Percentiles rank a stretch among this genome's conserved stretches.
Conservation (phyloP, 2,797 vertebrate species). For the Huso huso region DNA sequence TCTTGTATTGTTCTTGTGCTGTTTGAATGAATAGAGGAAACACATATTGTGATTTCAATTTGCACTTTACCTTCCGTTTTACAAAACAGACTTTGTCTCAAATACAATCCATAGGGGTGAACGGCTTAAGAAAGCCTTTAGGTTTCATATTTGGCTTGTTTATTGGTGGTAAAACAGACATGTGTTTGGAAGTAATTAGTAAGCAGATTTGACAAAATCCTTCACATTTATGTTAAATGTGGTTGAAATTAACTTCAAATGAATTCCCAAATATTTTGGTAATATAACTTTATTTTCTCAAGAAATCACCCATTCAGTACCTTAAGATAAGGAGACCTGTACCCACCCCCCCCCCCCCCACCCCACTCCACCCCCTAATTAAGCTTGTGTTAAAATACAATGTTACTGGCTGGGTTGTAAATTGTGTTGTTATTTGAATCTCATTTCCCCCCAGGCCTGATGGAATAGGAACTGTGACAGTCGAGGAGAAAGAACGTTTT, state of each 20-base stretch:
- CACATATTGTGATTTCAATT: slow-evolving; percentile 26
- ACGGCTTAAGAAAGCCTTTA: slow-evolving; percentile 10
- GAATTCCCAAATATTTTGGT: no score
- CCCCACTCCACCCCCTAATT: no score
- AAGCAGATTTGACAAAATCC: no score
- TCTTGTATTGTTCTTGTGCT: slow-evolving; percentile 27
- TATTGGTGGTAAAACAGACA: background rate
- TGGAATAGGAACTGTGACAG: slow-evolving; percentile 88
- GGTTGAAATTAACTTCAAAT: no score
- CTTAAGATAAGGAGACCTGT: no score
- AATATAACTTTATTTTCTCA: no score
- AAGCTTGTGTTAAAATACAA: no score
- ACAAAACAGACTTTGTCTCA: slow-evolving; percentile 22
- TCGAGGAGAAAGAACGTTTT: slow-evolving; percentile 89
- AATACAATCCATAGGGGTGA: slow-evolving; percentile 7
- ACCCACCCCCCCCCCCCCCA: no score
- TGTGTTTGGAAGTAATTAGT: no score
- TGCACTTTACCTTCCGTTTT: slow-evolving; percentile 21
- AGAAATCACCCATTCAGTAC: no score
- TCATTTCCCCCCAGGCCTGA: slow-evolving; percentile 74
- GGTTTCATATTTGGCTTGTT: background rate
- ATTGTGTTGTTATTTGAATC: background rate
- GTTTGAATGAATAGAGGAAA: slow-evolving; percentile 23
- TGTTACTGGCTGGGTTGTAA: background rate
- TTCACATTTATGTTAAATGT: no score